These are phyloP conservation scores for Calidris pygmaea DNA, from an alignment of 2,113 vertebrate species.

Conservation along the genomic window DNA sequence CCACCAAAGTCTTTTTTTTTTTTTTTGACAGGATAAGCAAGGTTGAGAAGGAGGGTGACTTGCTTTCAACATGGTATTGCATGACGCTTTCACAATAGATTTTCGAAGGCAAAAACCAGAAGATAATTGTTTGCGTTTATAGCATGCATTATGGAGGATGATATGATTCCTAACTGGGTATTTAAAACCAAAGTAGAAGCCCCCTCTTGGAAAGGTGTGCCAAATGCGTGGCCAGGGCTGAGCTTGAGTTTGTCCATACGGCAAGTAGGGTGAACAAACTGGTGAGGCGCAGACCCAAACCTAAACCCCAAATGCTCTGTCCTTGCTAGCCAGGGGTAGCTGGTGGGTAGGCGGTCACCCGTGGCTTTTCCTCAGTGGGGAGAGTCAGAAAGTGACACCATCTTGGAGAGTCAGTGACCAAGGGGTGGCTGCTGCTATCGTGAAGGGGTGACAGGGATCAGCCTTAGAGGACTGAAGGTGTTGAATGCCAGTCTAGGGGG, in stretches of 20 bases:
- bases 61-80: neutral
- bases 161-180: neutral
- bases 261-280: neutral
- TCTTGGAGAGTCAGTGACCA: neutral
- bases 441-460: rapidly evolving
- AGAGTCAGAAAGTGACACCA: neutral
- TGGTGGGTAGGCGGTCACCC: neutral
- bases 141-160: neutral
- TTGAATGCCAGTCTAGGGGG: neutral
- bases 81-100: neutral
- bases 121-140: neutral
- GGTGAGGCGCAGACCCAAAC: neutral
- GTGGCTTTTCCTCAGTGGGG: rapidly evolving
- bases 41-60: neutral
- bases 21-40: neutral
- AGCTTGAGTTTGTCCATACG: rapidly evolving
- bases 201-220: neutral
- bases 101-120: neutral
- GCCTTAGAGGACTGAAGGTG: neutral
- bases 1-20: neutral
- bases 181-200: neutral
- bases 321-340: rapidly evolving
- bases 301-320: neutral
- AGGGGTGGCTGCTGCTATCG: rapidly evolving
- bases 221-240: neutral